These are phyloP conservation scores for Silurus aristotelis DNA, from an alignment of 2,797 vertebrate genomes.

Conservation along the genomic window DNA sequence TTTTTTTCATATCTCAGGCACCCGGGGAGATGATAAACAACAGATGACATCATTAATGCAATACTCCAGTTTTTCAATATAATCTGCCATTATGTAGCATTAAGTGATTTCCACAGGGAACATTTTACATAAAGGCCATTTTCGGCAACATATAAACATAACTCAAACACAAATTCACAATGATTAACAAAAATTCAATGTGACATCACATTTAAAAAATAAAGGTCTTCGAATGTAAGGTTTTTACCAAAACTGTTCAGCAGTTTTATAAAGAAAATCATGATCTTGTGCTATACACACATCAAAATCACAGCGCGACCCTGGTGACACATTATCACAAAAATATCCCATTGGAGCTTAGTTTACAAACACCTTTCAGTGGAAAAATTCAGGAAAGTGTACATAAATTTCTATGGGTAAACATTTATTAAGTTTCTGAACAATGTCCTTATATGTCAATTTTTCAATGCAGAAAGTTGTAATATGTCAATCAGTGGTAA, in stretches of 20 bases:
- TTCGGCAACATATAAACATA: background rate
- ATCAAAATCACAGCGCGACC: background rate
- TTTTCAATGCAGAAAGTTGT: background rate
- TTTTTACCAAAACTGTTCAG: background rate
- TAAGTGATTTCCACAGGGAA: background rate
- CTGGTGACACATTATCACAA: background rate
- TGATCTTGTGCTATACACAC: background rate
- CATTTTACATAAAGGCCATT: background rate
- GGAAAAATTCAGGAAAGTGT: background rate
- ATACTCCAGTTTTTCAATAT: background rate
- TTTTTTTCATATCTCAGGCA: conserved; percentile 40
- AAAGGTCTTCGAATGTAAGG: background rate
- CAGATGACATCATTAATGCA: background rate
- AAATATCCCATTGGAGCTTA: background rate
- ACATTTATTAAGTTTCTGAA: background rate
- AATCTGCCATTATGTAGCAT: background rate
- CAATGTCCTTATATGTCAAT: background rate
- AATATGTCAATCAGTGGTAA: background rate
- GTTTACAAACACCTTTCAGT: background rate
- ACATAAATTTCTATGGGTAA: background rate
- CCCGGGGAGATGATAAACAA: background rate
- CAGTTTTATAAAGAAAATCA: background rate
- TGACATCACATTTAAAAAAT: background rate
- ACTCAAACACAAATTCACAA: background rate
- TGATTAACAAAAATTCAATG: too few relatives aligned